Conservation (phyloP, 2,113 vertebrate species). For the Chaetorhynchus papuensis region DNA sequence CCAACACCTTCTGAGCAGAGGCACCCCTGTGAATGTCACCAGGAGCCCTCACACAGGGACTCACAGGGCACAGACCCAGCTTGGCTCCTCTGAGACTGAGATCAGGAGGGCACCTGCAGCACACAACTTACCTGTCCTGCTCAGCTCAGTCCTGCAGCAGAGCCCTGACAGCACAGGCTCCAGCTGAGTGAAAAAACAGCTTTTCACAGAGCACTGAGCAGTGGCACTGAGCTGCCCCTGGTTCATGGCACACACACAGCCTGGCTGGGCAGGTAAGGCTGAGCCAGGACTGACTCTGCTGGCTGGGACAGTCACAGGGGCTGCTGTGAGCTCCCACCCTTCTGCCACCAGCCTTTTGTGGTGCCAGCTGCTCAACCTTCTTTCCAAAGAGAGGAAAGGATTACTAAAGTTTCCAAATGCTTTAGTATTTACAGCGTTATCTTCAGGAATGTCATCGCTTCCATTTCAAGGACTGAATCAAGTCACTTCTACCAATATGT, state of each 20-base stretch:
- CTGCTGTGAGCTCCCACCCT: background rate
- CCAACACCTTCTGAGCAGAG: background rate
- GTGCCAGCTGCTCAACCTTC: background rate
- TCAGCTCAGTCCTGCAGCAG: background rate
- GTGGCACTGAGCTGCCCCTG: background rate
- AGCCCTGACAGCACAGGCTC: background rate
- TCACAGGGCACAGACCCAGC: background rate
- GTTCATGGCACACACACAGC: background rate
- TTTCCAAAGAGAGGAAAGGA: background rate
- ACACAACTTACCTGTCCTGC: background rate
- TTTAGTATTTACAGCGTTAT: background rate
- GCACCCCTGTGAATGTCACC: background rate
- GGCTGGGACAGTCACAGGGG: background rate
- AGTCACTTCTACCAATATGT: background rate
- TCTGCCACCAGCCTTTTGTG: background rate
- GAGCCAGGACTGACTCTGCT: background rate
- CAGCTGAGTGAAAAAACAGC: background rate
- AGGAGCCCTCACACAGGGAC: background rate
- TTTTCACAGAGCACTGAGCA: background rate
- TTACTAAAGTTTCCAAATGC: background rate
- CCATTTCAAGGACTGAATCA: background rate
- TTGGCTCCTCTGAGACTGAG: accelerated
- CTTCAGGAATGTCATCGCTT: background rate
- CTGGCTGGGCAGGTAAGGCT: accelerated
- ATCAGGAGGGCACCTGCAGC: background rate